Percentiles rank a stretch among this genome's conserved stretches.
Evolutionary conservation across 2,888 invertebrate genomes (phyloP).

Genomic region (Mongoloraphidia duomilia): DNA sequence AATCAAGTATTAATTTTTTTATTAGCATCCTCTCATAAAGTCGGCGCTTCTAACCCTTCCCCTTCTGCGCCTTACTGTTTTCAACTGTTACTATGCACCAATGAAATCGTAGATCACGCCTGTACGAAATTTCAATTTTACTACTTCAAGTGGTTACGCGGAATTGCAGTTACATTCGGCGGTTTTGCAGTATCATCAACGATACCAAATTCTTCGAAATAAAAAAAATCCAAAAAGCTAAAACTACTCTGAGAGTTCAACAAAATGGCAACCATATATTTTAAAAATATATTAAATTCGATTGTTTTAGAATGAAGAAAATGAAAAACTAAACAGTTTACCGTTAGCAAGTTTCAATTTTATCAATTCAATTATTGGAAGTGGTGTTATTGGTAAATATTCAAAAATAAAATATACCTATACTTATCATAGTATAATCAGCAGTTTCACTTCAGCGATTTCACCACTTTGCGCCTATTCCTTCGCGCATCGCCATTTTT

Average conservation of each 20-base stretch:
- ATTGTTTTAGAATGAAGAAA: constrained; percentile 31
- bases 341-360: constrained; percentile 74
- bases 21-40: neutral
- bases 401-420: neutral
- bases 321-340: constrained; percentile 48
- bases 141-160: too few relatives aligned
- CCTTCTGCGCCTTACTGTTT: too few relatives aligned
- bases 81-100: too few relatives aligned
- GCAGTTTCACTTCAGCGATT: neutral
- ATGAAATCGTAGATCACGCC: too few relatives aligned
- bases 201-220: too few relatives aligned
- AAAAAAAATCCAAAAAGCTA: too few relatives aligned
- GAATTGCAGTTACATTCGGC: too few relatives aligned
- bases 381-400: constrained; percentile 63
- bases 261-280: neutral
- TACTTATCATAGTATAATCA: neutral
- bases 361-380: constrained; percentile 77
- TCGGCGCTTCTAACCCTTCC: too few relatives aligned
- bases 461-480: neutral
- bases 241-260: too few relatives aligned
- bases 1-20: neutral
- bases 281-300: neutral
- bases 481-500: neutral
- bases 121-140: too few relatives aligned
- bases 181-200: too few relatives aligned